These are phyloP conservation scores for Oncorhynchus nerka DNA, from an alignment of 2,113 vertebrate species.

Conservation along the genomic window DNA sequence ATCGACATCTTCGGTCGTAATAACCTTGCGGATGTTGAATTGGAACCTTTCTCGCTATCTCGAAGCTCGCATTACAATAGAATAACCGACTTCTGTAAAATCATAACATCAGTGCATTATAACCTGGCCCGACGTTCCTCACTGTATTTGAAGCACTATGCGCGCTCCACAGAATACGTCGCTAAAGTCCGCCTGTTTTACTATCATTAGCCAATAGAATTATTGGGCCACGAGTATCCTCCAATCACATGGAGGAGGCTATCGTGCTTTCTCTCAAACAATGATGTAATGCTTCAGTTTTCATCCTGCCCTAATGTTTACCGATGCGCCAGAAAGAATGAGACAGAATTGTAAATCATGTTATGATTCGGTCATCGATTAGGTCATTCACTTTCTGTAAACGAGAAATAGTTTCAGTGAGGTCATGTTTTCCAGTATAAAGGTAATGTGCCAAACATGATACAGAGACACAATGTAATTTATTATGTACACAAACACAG, in stretches of 20 bases:
- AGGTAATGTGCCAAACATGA: too few relatives aligned
- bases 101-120: constrained; percentile 1
- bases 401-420: too few relatives aligned
- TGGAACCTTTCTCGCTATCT: neutral
- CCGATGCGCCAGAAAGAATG: constrained; percentile 27
- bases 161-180: constrained; percentile 42
- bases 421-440: too few relatives aligned
- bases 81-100: neutral
- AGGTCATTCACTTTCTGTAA: constrained; percentile 8
- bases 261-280: constrained; percentile 16
- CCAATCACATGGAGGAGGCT: constrained; percentile 37
- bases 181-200: constrained; percentile 16
- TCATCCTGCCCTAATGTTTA: constrained; percentile 24
- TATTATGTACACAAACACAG: too few relatives aligned
- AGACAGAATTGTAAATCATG: constrained; percentile 10
- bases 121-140: constrained; percentile 4
- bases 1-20: neutral
- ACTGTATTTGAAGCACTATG: constrained; percentile 49
- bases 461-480: too few relatives aligned
- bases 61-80: neutral
- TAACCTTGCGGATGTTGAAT: neutral
- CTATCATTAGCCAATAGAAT: constrained; percentile 40
- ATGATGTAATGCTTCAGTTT: constrained; percentile 58
- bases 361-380: constrained; percentile 15
- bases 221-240: constrained; percentile 3